Evolutionary conservation across 37 sponge, comb jelly and placozoan genomes (phyloP).

Genomic region (Spongilla lacustris): DNA sequence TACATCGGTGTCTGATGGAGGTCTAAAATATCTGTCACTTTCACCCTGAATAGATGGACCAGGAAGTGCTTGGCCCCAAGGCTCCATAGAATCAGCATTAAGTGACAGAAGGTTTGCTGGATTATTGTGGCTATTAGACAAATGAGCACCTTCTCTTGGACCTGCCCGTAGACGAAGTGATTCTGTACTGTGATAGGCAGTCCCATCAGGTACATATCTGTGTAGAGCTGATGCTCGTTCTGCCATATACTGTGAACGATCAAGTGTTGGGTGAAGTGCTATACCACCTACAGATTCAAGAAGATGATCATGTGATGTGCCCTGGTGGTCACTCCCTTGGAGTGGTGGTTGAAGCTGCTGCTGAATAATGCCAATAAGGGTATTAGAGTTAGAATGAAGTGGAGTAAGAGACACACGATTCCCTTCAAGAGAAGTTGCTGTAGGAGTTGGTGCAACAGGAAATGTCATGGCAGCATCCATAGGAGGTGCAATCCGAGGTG

Average conservation of each 20-base stretch:
- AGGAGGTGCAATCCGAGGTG: slow-evolving; percentile 21
- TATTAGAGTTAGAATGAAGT: background rate
- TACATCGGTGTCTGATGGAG: background rate
- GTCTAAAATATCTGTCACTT: background rate
- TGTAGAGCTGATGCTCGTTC: background rate
- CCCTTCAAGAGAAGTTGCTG: background rate
- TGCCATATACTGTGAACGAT: background rate
- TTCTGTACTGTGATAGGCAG: background rate
- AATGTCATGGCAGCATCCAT: background rate
- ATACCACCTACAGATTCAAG: background rate
- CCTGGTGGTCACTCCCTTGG: background rate
- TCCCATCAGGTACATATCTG: background rate
- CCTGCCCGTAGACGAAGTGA: background rate
- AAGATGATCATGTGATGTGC: background rate
- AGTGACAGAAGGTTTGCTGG: background rate
- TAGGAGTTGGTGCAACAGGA: background rate
- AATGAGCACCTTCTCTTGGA: background rate
- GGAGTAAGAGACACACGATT: background rate
- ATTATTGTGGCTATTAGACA: background rate
- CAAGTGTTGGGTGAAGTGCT: background rate
- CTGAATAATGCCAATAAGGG: background rate
- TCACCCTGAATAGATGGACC: background rate
- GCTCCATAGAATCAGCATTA: background rate
- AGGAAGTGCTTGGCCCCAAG: background rate
- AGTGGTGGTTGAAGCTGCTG: background rate